These are phyloP conservation scores for Caenorhabditis imperialis DNA, from an alignment of 2,888 invertebrate species.

Conservation along the genomic window DNA sequence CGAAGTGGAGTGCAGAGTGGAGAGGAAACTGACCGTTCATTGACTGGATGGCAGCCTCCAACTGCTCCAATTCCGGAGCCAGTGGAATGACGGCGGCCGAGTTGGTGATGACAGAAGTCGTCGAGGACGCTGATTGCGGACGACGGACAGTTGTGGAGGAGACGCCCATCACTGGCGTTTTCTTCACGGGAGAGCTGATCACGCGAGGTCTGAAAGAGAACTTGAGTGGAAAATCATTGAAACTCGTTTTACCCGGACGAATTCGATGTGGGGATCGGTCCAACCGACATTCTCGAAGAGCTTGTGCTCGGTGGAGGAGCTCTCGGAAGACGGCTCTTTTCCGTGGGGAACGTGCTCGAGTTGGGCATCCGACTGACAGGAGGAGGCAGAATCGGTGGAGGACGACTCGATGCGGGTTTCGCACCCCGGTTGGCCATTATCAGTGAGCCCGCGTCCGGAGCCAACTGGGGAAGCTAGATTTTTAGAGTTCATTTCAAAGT, in stretches of 20 bases:
- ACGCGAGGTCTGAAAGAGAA: slow-evolving; percentile 27
- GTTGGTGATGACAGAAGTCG: slow-evolving; percentile 36
- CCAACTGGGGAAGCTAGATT: slow-evolving; percentile 56
- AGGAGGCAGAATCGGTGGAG: slow-evolving; percentile 20
- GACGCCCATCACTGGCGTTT: slow-evolving; percentile 64
- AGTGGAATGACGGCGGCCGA: slow-evolving; percentile 23
- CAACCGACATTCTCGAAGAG: slow-evolving; percentile 34
- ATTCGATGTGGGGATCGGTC: neutral
- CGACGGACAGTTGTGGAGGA: slow-evolving; percentile 49
- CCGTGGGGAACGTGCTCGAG: slow-evolving; percentile 57
- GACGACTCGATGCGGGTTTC: slow-evolving; percentile 22
- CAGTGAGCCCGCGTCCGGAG: slow-evolving; percentile 32
- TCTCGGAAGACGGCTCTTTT: slow-evolving; percentile 56
- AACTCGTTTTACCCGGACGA: slow-evolving; percentile 24
- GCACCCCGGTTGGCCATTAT: slow-evolving; percentile 63
- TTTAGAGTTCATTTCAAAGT: too few species aligned
- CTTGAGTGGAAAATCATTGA: neutral
- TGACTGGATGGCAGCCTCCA: slow-evolving; percentile 61
- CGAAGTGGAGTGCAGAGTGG: neutral
- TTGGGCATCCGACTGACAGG: slow-evolving; percentile 36
- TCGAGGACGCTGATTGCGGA: slow-evolving; percentile 23
- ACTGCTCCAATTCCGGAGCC: slow-evolving; percentile 58
- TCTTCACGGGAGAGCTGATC: slow-evolving; percentile 60
- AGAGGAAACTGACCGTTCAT: slow-evolving; percentile 49
- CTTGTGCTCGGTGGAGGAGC: slow-evolving; percentile 39